Percentiles rank a stretch among this genome's conserved stretches.
phyloP scores from a whole-genome alignment of 2,113 vertebrate genomes.

The Morone chrysops region DNA sequence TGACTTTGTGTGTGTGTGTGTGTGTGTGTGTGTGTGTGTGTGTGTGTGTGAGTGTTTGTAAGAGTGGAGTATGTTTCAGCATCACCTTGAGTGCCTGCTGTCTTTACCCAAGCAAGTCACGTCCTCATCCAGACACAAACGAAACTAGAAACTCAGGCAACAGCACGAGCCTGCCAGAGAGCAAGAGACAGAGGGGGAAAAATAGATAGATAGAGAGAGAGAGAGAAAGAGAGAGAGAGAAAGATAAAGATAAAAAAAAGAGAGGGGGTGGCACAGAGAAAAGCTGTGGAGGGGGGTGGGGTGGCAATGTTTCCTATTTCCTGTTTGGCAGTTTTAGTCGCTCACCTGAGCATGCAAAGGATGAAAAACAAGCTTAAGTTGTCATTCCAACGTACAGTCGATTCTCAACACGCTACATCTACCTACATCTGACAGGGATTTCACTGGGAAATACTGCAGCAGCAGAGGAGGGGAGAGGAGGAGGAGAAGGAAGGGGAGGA shows the following conservation, averaged over 20 bases:
- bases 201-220: slow-evolving; percentile 11
- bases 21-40: neutral
- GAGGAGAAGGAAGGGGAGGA: neutral
- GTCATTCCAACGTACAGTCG: slow-evolving; percentile 45
- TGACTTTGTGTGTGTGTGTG: slow-evolving; percentile 13
- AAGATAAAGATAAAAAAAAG: neutral
- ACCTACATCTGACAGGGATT: slow-evolving; percentile 39
- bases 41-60: neutral
- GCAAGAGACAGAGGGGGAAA: slow-evolving; percentile 12
- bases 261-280: slow-evolving; percentile 19
- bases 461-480: neutral
- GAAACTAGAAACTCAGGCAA: slow-evolving; percentile 58
- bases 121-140: slow-evolving; percentile 63
- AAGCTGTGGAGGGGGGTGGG: neutral
- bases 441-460: slow-evolving; percentile 14
- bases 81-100: slow-evolving; percentile 58
- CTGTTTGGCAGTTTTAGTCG: slow-evolving; percentile 43
- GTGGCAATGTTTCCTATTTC: slow-evolving; percentile 32
- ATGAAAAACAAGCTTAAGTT: slow-evolving; percentile 54
- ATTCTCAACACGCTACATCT: slow-evolving; percentile 41
- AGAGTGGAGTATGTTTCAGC: slow-evolving; percentile 46
- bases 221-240: slow-evolving; percentile 9
- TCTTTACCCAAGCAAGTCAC: slow-evolving; percentile 68
- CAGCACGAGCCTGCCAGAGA: slow-evolving; percentile 25
- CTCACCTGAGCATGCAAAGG: slow-evolving; percentile 50